These are phyloP conservation scores for Puffinus mauretanicus DNA, from an alignment of 2,113 vertebrate genomes.

Conservation along the genomic window DNA sequence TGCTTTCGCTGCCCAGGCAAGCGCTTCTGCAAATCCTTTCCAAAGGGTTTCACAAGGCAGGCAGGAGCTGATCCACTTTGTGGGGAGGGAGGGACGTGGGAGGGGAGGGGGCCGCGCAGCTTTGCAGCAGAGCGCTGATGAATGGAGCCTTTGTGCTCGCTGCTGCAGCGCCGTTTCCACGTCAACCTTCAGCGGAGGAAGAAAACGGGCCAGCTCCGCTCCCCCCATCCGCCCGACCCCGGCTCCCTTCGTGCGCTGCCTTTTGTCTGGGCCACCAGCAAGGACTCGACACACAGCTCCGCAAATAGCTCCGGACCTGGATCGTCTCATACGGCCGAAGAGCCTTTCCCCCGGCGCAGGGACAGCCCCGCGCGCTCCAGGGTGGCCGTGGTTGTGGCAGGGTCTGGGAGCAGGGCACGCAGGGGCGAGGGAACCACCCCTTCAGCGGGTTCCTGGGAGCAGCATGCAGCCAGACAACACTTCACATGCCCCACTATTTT, in stretches of 20 bases:
- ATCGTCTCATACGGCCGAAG: rapidly evolving
- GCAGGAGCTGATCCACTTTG: not conserved
- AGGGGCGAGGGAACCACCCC: not conserved
- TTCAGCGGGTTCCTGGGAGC: rapidly evolving
- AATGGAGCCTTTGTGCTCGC: conserved; percentile 63
- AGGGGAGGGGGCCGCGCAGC: conserved; percentile 15
- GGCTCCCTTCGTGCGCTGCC: not conserved
- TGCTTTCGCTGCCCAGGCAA: not conserved
- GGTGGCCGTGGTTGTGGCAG: not conserved
- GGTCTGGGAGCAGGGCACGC: not conserved
- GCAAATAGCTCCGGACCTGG: rapidly evolving
- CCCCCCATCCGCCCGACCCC: not conserved
- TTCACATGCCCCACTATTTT: rapidly evolving
- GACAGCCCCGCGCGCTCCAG: rapidly evolving
- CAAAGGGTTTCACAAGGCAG: not conserved
- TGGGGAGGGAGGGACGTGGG: not conserved
- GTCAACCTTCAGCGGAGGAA: conserved; percentile 22
- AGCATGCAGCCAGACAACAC: not conserved
- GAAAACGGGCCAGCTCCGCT: not conserved
- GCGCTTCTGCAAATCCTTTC: not conserved
- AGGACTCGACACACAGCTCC: not conserved
- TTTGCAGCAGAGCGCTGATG: not conserved
- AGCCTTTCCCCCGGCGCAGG: rapidly evolving
- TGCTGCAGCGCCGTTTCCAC: conserved; percentile 48
- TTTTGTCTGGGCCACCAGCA: not conserved